Percentiles rank a stretch among this genome's conserved stretches.
phyloP scores from a whole-genome alignment of 2,888 invertebrate genomes.

The Dryobotodes eremita region DNA sequence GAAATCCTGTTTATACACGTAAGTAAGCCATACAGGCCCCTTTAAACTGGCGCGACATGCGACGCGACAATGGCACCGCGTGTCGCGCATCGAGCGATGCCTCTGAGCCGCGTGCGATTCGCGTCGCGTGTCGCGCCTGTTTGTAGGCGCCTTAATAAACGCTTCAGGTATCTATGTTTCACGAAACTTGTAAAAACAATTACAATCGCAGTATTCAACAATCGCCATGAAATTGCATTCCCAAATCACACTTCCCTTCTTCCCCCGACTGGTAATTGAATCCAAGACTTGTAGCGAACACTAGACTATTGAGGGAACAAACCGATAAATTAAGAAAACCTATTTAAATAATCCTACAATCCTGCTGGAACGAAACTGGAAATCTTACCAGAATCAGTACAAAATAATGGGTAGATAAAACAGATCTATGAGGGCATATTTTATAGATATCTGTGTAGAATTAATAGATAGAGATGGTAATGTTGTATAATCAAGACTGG shows the following conservation, averaged over 20 bases:
- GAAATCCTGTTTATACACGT: neutral
- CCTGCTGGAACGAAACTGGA: slow-evolving; percentile 5
- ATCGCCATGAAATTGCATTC: slow-evolving; percentile 36
- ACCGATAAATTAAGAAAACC: slow-evolving; percentile 45
- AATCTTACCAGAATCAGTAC: slow-evolving; percentile 21
- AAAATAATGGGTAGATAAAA: slow-evolving; percentile 42
- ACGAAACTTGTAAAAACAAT: neutral
- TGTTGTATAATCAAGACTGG: neutral
- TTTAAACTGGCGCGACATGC: too few species aligned
- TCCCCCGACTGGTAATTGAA: slow-evolving; percentile 32
- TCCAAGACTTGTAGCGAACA: slow-evolving; percentile 1
- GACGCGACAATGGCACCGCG: too few species aligned
- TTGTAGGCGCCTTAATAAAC: neutral
- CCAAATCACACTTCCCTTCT: neutral
- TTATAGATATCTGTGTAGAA: neutral
- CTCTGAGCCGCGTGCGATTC: too few species aligned
- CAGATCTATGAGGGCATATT: slow-evolving; percentile 17
- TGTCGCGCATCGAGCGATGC: too few species aligned
- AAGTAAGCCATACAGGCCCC: too few species aligned
- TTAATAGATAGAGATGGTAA: neutral
- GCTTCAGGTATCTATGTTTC: neutral
- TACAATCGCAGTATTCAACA: neutral
- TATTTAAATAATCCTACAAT: slow-evolving; percentile 28
- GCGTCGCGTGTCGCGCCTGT: too few species aligned
- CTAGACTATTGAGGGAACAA: neutral